phyloP scores from a whole-genome alignment of 2,113 vertebrate species.

The Ailurus styani region DNA sequence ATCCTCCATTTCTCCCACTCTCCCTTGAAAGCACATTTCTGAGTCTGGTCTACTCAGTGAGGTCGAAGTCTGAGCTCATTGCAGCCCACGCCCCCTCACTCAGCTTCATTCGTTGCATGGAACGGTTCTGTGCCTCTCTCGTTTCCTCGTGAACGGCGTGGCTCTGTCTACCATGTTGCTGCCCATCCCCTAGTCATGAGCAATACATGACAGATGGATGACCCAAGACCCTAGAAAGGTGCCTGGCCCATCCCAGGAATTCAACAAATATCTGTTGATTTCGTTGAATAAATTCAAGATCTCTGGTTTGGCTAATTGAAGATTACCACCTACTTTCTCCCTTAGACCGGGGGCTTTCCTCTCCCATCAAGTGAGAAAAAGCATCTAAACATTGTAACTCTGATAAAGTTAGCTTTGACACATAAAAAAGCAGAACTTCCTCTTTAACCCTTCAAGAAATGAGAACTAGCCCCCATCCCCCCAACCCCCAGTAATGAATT shows the following conservation, averaged over 20 bases:
- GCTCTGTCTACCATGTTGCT: background rate
- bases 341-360: background rate
- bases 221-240: background rate
- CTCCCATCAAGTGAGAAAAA: background rate
- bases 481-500: background rate
- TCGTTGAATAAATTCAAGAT: background rate
- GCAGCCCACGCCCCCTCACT: background rate
- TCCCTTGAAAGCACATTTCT: background rate
- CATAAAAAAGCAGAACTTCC: slow-evolving; percentile 27
- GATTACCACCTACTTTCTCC: background rate
- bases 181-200: background rate
- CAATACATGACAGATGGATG: background rate
- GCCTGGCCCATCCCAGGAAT: too few relatives aligned
- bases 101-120: background rate
- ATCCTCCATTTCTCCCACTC: background rate
- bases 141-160: background rate
- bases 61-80: background rate
- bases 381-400: background rate
- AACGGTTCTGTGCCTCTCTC: background rate
- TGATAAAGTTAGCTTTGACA: slow-evolving; percentile 5
- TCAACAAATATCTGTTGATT: background rate
- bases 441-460: slow-evolving; percentile 1
- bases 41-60: background rate
- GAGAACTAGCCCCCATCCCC: background rate
- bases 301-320: background rate